Evolutionary conservation across 2,113 vertebrate genomes (phyloP).

Genomic region (Formicarius rufipectus): DNA sequence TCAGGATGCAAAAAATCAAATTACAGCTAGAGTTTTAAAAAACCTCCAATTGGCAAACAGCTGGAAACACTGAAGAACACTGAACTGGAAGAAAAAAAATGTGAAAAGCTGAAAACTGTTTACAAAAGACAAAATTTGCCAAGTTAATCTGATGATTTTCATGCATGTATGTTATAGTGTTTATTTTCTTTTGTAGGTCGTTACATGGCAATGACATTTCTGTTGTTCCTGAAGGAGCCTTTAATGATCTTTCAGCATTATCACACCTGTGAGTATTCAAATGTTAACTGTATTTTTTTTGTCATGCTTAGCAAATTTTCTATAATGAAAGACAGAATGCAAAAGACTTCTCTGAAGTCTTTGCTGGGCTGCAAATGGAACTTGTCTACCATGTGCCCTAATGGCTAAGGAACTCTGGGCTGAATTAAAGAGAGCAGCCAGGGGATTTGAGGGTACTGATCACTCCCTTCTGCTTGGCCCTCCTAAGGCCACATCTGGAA

Average conservation of each 20-base stretch:
- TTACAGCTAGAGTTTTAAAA: not conserved
- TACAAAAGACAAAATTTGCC: not conserved
- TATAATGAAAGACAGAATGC: not conserved
- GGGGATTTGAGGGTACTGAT: not conserved
- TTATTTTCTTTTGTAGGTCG: slow-evolving; percentile 77
- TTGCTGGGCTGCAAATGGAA: not conserved
- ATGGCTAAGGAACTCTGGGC: not conserved
- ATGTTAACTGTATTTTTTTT: not conserved
- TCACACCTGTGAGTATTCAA: slow-evolving; percentile 92
- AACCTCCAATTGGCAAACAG: not conserved
- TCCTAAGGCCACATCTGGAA: not conserved
- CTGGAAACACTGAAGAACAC: not conserved
- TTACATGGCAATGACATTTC: slow-evolving; percentile 98
- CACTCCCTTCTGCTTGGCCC: not conserved
- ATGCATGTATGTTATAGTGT: not conserved
- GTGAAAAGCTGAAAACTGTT: not conserved
- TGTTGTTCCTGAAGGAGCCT: slow-evolving; percentile 92
- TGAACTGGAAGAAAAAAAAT: not conserved
- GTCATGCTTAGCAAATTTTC: not conserved
- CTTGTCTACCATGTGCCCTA: not conserved
- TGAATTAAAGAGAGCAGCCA: not conserved
- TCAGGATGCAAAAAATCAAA: not conserved
- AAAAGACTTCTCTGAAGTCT: not conserved
- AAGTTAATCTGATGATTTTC: not conserved
- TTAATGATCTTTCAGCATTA: slow-evolving; percentile 91